Conservation (phyloP, 2,797 vertebrate genomes). For the Tokudaia tokunoshimensis region DNA sequence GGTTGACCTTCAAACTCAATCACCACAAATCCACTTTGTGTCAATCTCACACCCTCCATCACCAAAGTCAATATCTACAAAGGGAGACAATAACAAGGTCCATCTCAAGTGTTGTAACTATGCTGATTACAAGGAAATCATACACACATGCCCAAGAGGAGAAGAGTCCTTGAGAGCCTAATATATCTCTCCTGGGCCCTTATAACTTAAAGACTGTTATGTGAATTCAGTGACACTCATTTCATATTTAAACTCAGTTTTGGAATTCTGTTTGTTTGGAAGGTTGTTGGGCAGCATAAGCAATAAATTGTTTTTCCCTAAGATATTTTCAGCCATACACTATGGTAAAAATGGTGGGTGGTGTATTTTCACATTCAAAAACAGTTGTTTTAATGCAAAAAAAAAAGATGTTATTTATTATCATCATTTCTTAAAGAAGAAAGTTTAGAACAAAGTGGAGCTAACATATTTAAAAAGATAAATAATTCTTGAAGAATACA, state of each 20-base stretch:
- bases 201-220: background rate
- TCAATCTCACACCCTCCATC: background rate
- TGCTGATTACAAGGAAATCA: background rate
- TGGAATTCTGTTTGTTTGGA: constrained; percentile 36
- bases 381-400: background rate
- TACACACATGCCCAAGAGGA: background rate
- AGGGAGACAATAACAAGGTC: background rate
- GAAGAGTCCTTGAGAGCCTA: background rate
- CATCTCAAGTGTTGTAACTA: background rate
- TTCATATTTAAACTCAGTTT: background rate
- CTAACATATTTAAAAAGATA: background rate
- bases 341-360: background rate
- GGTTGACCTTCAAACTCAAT: background rate
- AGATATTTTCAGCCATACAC: background rate
- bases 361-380: background rate
- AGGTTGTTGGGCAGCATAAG: background rate
- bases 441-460: background rate
- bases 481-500: background rate
- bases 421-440: background rate
- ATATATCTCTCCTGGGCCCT: background rate
- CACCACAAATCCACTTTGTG: background rate
- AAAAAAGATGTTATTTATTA: background rate
- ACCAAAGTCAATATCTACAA: background rate
- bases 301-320: background rate
- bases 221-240: background rate